Percentiles rank a stretch among this genome's conserved stretches.
Evolutionary conservation across 2,113 vertebrate genomes (phyloP).

Genomic region (Myotis lucifugus): DNA sequence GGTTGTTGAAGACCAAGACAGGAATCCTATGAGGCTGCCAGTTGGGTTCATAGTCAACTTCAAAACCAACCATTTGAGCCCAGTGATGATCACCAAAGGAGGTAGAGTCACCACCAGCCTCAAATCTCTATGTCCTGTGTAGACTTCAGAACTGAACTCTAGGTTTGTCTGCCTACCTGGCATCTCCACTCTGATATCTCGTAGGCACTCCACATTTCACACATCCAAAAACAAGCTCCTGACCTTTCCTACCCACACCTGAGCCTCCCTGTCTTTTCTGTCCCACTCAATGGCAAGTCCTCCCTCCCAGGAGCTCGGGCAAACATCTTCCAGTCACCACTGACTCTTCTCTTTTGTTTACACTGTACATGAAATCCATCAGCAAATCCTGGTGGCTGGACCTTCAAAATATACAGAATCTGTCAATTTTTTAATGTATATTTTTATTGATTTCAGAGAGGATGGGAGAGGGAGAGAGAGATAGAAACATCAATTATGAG

Average conservation of each 20-base stretch:
- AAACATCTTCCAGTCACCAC: not conserved
- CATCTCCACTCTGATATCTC: not conserved
- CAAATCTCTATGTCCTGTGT: not conserved
- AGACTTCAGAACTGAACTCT: not conserved
- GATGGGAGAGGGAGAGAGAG: no score
- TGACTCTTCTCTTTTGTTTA: not conserved
- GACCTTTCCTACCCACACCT: not conserved
- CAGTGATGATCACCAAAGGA: not conserved
- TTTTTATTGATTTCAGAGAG: no score
- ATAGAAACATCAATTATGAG: no score
- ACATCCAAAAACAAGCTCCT: not conserved
- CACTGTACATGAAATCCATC: not conserved
- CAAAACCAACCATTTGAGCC: not conserved
- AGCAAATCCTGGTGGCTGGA: not conserved
- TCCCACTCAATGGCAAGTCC: not conserved
- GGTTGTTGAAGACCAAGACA: not conserved
- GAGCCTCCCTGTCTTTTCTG: not conserved
- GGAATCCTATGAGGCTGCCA: not conserved
- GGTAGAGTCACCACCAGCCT: not conserved
- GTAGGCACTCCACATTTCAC: not conserved
- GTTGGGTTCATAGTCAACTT: not conserved
- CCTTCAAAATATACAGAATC: not conserved
- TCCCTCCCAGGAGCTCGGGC: not conserved
- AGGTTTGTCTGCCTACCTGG: not conserved
- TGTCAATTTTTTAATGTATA: not conserved